A percentile compares a stretch with the other conserved stretches of the same genome.
phyloP scores from a whole-genome alignment of 2,888 invertebrate species.

The Lacanobia wlatinum region DNA sequence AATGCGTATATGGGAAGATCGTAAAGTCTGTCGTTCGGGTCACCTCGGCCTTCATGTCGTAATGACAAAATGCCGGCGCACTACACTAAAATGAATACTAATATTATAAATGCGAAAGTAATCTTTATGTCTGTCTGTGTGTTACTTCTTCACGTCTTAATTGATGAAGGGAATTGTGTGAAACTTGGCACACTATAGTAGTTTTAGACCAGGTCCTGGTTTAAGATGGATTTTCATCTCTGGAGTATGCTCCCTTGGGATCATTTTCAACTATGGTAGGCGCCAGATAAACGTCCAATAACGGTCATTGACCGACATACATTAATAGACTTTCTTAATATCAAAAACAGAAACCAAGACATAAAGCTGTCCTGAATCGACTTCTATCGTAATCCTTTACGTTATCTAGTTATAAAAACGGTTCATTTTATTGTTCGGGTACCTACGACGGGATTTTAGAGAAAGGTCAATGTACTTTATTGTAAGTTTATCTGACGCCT shows the following conservation, averaged over 20 bases:
- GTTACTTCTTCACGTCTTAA: neutral
- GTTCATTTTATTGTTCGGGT: too few species aligned
- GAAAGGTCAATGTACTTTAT: too few species aligned
- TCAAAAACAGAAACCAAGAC: too few species aligned
- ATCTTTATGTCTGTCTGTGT: neutral
- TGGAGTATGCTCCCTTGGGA: neutral
- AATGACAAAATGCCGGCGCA: conserved; percentile 58
- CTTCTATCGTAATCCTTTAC: too few species aligned
- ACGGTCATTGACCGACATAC: too few species aligned
- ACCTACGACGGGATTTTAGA: too few species aligned
- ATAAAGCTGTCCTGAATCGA: too few species aligned
- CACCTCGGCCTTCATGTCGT: conserved; percentile 58
- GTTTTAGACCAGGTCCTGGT: neutral
- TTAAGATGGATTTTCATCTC: neutral
- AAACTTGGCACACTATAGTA: too few species aligned
- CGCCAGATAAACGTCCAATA: too few species aligned
- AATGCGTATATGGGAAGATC: conserved; percentile 57
- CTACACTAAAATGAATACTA: conserved; percentile 50
- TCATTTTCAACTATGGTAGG: neutral
- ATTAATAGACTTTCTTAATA: too few species aligned
- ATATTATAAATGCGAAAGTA: neutral
- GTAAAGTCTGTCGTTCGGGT: conserved; percentile 52
- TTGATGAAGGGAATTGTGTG: neutral
- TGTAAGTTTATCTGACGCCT: too few species aligned
- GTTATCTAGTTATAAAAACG: too few species aligned